A percentile compares a stretch with the other conserved stretches of the same genome.
Conservation (phyloP, 2,797 vertebrate genomes). For the Chaetodon trifasciatus region DNA sequence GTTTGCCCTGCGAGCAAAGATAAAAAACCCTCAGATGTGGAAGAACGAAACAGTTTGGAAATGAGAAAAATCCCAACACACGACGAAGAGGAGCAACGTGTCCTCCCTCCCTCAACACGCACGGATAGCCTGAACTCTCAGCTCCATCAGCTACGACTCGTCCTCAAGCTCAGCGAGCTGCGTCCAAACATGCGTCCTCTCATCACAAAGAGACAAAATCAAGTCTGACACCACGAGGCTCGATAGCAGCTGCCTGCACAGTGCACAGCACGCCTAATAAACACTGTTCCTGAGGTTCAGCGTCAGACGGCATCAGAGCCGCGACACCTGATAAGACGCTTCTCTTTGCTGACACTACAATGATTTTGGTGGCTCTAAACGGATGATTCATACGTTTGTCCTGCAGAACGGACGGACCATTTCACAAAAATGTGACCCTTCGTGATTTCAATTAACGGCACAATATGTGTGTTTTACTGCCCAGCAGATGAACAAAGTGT, state of each 20-base stretch:
- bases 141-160: background rate
- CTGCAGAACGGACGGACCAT: background rate
- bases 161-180: background rate
- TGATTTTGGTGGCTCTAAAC: background rate
- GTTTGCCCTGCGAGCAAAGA: background rate
- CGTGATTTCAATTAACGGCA: background rate
- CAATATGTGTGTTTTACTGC: background rate
- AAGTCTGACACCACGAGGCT: background rate
- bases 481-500: background rate
- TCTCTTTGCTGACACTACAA: background rate
- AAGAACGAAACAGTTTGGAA: background rate
- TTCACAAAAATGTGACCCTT: background rate
- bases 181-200: constrained; percentile 4
- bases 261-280: background rate
- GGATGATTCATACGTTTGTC: background rate
- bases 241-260: background rate
- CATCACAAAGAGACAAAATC: background rate
- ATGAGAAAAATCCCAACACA: background rate
- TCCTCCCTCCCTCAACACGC: background rate
- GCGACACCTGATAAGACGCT: background rate
- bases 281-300: background rate
- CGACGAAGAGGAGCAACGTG: background rate
- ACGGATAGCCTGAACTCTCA: background rate
- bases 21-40: background rate
- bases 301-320: background rate